These are phyloP conservation scores for Acanthurus leucopareius DNA, from an alignment of 2,797 vertebrate genomes.

Conservation along the genomic window DNA sequence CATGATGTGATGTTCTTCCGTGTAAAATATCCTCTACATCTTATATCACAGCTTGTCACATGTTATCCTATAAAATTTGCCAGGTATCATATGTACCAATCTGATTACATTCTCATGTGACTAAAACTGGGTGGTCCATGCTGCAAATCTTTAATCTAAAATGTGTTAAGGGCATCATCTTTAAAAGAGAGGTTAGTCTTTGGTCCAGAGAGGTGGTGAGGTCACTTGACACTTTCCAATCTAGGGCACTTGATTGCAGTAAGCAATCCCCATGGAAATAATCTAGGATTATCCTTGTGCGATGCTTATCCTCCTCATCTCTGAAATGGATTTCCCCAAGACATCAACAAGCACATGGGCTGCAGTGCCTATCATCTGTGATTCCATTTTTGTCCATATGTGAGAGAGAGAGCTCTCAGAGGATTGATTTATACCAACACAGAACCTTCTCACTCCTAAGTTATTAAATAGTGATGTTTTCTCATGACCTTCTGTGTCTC, in stretches of 20 bases:
- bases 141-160: constrained; percentile 24
- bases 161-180: constrained; percentile 10
- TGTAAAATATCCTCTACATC: background rate
- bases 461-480: too few species aligned
- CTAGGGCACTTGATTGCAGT: constrained; percentile 74
- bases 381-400: constrained; percentile 69
- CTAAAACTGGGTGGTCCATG: background rate
- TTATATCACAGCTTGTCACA: background rate
- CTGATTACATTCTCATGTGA: background rate
- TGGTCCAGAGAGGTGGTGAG: constrained; percentile 46
- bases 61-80: background rate
- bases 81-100: background rate
- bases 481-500: too few species aligned
- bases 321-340: constrained; percentile 80
- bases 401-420: constrained; percentile 55
- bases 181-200: constrained; percentile 15
- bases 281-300: constrained; percentile 81
- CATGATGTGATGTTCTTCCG: background rate
- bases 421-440: constrained; percentile 54
- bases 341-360: constrained; percentile 63
- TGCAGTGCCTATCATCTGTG: constrained; percentile 61
- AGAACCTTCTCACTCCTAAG: background rate
- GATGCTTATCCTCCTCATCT: constrained; percentile 71
- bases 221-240: constrained; percentile 76
- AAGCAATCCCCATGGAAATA: constrained; percentile 80